phyloP scores from a whole-genome alignment of 2,888 invertebrate species.

The Clepsis dumicolana region DNA sequence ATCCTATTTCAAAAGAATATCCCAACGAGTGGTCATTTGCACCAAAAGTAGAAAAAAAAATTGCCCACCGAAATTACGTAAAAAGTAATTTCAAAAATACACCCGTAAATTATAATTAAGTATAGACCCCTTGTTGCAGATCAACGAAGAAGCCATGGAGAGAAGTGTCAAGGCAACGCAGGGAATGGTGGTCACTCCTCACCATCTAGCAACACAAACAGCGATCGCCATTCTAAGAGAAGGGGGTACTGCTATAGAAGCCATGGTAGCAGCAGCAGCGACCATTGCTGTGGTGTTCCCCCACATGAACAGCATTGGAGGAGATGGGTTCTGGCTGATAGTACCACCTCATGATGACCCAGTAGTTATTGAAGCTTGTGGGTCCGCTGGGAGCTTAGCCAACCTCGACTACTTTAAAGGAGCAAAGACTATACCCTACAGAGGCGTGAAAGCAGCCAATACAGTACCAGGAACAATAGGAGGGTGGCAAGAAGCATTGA shows the following conservation, averaged over 20 bases:
- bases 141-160: constrained; percentile 51
- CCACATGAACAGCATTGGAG: constrained; percentile 78
- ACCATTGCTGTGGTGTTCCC: constrained; percentile 77
- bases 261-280: constrained; percentile 76
- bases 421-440: constrained; percentile 61
- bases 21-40: too few relatives aligned
- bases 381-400: constrained; percentile 71
- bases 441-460: constrained; percentile 69
- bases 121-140: constrained; percentile 51
- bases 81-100: too few relatives aligned
- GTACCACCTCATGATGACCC: constrained; percentile 73
- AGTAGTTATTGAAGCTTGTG: constrained; percentile 75
- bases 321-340: constrained; percentile 79
- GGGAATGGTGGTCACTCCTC: constrained; percentile 79
- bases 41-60: too few relatives aligned
- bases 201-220: constrained; percentile 76
- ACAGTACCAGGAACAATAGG: constrained; percentile 78
- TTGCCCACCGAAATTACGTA: too few relatives aligned
- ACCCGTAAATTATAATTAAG: neutral
- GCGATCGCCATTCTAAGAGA: constrained; percentile 70
- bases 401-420: constrained; percentile 64
- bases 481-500: constrained; percentile 78
- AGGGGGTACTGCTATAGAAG: constrained; percentile 80
- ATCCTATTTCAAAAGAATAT: too few relatives aligned
- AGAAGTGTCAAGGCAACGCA: constrained; percentile 63